Base-by-base conservation (phyloP, 2,113 vertebrate genomes). In the Garra rufa region DNA sequence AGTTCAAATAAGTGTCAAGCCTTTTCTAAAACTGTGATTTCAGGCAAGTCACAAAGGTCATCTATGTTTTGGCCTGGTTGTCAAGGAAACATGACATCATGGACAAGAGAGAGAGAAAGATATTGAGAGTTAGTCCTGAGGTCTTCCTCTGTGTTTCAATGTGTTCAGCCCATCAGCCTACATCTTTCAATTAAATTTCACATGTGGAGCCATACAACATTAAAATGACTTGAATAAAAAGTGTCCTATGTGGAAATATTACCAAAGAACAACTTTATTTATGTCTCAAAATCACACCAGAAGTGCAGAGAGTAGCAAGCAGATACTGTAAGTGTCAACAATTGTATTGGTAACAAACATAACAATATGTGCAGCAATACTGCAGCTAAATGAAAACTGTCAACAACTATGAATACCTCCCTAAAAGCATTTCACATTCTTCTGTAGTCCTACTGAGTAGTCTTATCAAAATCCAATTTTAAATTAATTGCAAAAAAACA, bases 61-160 rank as follows among this genome's bases (percentile, higher is more conserved):
- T 52, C 46, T 11, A 13, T 52, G 79, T 50, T 38, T 69, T 69
- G 24, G 10, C 24, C 43, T 48, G 26, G 30, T 84, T 50, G 24
- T 59, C 82, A 87, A 84, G 55, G 81, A 67, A 79, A 83, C 57
- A 83, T 80, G 85, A 75, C 76, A 83, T 75, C 76, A 82, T 24
- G 0, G 65, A 17, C 6, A 30, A 69, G 28, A 48, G 43, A 52
- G 28, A 77, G 44, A 30, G 46, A 81, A 5, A 57, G 19, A 52
- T 17, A 21, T 3, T 8, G 48, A 57, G 28, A 14, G 26, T 38
- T 3, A 30, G 15, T 1, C 46, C 9, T 63, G 52, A 70, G 1
- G 41, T 63, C 81, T 59, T 77, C 77, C 34, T 43, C 28, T 17
- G 48, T 38, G 9, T 76, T 82, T 46, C 38, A 55, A 55, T 34